A percentile compares a stretch with the other conserved stretches of the same genome.
Evolutionary conservation across 2,113 vertebrate genomes (phyloP).

Genomic region (Herpetotheres cachinnans): DNA sequence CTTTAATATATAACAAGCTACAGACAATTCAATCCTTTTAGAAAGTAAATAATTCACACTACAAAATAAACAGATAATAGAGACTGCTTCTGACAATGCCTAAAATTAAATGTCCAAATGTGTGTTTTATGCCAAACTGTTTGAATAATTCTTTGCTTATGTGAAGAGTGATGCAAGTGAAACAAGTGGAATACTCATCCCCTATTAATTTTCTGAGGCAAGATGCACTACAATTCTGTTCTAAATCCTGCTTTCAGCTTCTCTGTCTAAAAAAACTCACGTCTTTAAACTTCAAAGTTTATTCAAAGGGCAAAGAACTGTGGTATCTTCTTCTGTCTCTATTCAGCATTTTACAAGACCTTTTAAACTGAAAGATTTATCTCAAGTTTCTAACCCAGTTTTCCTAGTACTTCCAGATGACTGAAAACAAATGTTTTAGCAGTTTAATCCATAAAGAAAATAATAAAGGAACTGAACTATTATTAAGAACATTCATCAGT

Average conservation of each 20-base stretch:
- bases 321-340: background rate
- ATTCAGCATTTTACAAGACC: background rate
- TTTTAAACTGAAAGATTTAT: background rate
- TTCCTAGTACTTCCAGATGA: background rate
- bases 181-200: background rate
- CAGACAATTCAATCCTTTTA: background rate
- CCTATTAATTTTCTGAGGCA: background rate
- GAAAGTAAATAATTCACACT: background rate
- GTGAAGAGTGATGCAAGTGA: background rate
- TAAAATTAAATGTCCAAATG: background rate
- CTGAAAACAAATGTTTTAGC: background rate
- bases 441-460: background rate
- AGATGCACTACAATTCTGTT: background rate
- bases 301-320: background rate
- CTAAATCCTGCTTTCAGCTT: background rate
- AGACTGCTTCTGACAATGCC: background rate
- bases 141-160: background rate
- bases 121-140: background rate
- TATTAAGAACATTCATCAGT: background rate
- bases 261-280: background rate
- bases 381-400: background rate
- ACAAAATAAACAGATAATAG: background rate
- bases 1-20: background rate
- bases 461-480: background rate
- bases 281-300: background rate